Percentiles rank a stretch among this genome's conserved stretches.
phyloP scores from a whole-genome alignment of 2,888 invertebrate genomes.

The Temnothorax ravouxi region DNA sequence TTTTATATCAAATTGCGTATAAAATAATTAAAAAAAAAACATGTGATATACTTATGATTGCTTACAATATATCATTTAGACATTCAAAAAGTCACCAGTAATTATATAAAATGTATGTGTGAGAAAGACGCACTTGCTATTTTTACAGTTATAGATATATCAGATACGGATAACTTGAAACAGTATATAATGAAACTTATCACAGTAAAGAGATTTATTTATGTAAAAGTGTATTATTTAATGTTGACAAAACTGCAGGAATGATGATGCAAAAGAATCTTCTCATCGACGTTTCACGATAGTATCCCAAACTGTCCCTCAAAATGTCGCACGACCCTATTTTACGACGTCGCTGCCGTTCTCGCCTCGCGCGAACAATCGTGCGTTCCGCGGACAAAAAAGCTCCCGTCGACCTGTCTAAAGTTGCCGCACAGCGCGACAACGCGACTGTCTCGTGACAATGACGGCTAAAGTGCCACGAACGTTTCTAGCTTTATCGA shows the following conservation, averaged over 20 bases:
- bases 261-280: conserved; percentile 42
- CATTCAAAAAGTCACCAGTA: not conserved
- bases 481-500: conserved; percentile 54
- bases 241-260: not conserved
- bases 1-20: not conserved
- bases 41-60: not conserved
- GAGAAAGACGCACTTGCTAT: not conserved
- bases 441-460: conserved; percentile 74
- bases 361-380: conserved; percentile 74
- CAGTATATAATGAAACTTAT: not conserved
- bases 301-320: conserved; percentile 67
- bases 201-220: not conserved
- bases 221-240: not conserved
- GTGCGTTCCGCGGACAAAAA: conserved; percentile 74
- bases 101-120: not conserved
- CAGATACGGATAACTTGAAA: not conserved
- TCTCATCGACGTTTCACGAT: conserved; percentile 68
- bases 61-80: not conserved
- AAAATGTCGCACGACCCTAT: conserved; percentile 55
- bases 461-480: conserved; percentile 69
- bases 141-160: not conserved
- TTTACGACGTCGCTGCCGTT: conserved; percentile 69
- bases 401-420: conserved; percentile 75
- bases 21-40: not conserved
- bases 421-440: conserved; percentile 71